Base-by-base conservation (phyloP, 2,888 invertebrate genomes). In the Panzeria rudis region DNA sequence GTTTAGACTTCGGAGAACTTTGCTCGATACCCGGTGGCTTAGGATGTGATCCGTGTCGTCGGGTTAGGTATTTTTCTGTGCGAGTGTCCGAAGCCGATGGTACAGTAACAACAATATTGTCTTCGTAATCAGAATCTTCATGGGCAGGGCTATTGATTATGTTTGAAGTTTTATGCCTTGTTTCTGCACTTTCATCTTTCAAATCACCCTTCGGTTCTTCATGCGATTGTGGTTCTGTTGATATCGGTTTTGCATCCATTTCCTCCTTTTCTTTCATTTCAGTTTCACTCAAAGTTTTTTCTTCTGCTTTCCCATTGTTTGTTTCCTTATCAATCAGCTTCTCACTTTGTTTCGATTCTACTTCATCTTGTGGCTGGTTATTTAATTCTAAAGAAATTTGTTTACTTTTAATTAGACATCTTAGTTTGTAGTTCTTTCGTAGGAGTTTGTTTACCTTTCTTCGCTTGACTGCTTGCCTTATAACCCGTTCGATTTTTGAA, bases 401-500 rank as follows among this genome's bases (percentile, higher is more conserved):
- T 17, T 32, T 15, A 6, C 2, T 8, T 11, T 25, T 44, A 25
- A 0, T 8, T 47, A 5, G 1, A 41, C 1, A 64, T 29, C 9
- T 35, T 1, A 11, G 3, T 6, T 29, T 32, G 4, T 2, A 7
- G 32, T 50, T 52, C 1, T 4, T 44, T 15, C 13, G 6, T 9
- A 50, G 3, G 76, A 50, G 62, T 79, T 84, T 88, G 62, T 79
- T 84, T 88, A 90, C 90, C 89, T 61, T 87, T 83, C 52, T 89
- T 91, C 13, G 84, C 66, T 23, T 88, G 61, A 50, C 62, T 75
- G 32, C 73, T 86, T 3, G 87, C 86, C 52, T 96, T 96, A 91
- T 98, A 98, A 0, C 98, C 98, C 0, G 97, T 97, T 89, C 97
- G 97, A 92, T 98, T 98, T 89, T 96, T 97, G 91, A 98, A 99